Conservation (phyloP, 1,140 invertebrate species). For the Trigoniulus corallinus region DNA sequence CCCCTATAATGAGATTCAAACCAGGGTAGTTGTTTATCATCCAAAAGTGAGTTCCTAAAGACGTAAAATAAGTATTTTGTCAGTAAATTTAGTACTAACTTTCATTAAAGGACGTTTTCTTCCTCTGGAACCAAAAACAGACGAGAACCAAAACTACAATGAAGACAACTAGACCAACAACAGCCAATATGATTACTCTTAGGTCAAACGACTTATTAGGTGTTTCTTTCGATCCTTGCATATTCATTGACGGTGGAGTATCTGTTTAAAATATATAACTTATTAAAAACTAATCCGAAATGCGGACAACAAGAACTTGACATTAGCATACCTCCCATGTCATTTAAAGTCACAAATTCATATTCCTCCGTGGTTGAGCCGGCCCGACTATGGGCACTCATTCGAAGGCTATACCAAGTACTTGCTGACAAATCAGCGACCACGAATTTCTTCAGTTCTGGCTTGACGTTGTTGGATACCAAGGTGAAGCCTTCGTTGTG, state of each 20-base stretch:
- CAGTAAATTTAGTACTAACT: neutral
- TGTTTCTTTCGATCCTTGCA: neutral
- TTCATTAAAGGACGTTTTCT: neutral
- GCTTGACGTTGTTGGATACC: constrained; percentile 15
- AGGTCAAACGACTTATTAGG: neutral
- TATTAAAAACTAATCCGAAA: neutral
- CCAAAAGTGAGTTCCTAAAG: too few relatives aligned
- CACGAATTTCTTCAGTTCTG: constrained; percentile 10
- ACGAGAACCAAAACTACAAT: neutral
- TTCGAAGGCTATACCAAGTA: constrained; percentile 10
- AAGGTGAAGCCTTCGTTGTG: constrained; percentile 8
- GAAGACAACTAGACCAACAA: neutral
- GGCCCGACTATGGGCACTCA: constrained; percentile 14
- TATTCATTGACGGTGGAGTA: neutral
- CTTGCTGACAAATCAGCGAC: constrained; percentile 11
- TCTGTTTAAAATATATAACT: neutral
- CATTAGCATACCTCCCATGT: constrained; percentile 1
- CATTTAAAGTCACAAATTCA: constrained; percentile 12
- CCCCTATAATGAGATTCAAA: too few relatives aligned
- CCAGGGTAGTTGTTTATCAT: too few relatives aligned
- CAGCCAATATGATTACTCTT: neutral
- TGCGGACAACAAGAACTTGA: neutral
- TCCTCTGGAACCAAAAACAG: neutral
- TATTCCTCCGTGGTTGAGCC: constrained; percentile 12
- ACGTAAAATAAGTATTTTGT: too few relatives aligned